A percentile compares a stretch with the other conserved stretches of the same genome.
These are phyloP conservation scores for Riptortus pedestris DNA, from an alignment of 1,140 invertebrate genomes.

Conservation along the genomic window DNA sequence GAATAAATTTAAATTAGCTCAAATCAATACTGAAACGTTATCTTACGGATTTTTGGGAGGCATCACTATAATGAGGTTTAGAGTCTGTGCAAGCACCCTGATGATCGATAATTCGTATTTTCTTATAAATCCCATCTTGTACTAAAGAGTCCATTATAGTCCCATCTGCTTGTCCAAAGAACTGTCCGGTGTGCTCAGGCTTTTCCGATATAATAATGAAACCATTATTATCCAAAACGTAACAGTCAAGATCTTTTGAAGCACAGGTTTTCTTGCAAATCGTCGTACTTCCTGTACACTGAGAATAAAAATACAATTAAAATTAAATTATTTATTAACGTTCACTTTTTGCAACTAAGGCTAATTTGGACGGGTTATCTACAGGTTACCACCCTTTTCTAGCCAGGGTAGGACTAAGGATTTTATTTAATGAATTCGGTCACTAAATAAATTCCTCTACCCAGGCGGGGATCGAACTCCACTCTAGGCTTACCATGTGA, in stretches of 20 bases:
- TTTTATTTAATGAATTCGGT: too few relatives aligned
- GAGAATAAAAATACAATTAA: constrained; percentile 30
- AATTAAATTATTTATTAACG: too few relatives aligned
- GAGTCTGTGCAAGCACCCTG: constrained; percentile 75
- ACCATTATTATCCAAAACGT: constrained; percentile 84
- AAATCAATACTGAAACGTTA: too few relatives aligned
- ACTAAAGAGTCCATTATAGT: constrained; percentile 88
- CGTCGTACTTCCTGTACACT: constrained; percentile 55
- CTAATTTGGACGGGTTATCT: too few relatives aligned
- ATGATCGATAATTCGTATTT: constrained; percentile 75
- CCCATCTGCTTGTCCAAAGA: constrained; percentile 89
- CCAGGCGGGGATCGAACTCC: too few relatives aligned
- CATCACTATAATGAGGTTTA: constrained; percentile 56
- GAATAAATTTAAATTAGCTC: too few relatives aligned
- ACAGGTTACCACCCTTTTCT: too few relatives aligned
- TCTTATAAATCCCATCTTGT: constrained; percentile 77
- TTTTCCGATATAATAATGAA: constrained; percentile 86
- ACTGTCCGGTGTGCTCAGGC: constrained; percentile 68
- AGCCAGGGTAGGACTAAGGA: too few relatives aligned
- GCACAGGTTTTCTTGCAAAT: constrained; percentile 72
- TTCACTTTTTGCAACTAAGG: too few relatives aligned
- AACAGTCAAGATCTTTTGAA: constrained; percentile 77
- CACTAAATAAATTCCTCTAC: too few relatives aligned
- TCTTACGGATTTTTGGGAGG: constrained; percentile 33
- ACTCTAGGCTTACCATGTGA: too few relatives aligned